phyloP scores from a whole-genome alignment of 2,888 invertebrate genomes.

The Pristionchus entomophagus region DNA sequence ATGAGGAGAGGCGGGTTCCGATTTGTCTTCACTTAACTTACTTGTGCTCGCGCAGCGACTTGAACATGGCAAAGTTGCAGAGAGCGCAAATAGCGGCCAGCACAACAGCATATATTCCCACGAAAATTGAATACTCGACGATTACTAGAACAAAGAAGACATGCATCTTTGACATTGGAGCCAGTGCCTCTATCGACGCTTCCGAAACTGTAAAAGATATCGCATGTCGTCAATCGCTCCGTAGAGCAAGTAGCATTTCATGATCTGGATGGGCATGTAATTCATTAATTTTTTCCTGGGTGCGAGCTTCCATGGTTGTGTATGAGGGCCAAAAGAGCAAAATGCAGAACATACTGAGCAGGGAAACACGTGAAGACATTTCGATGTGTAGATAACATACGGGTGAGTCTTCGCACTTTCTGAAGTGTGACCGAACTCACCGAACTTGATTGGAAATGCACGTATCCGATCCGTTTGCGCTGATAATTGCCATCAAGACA shows the following conservation, averaged over 20 bases:
- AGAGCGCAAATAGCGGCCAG: not conserved
- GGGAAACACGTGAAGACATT: too few species aligned
- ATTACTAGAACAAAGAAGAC: constrained; percentile 9
- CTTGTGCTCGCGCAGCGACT: not conserved
- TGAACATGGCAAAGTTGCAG: not conserved
- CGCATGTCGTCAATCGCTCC: not conserved
- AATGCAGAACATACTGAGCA: too few species aligned
- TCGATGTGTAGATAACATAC: too few species aligned
- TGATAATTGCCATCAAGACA: not conserved
- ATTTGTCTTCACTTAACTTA: not conserved
- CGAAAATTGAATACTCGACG: not conserved
- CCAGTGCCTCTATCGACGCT: not conserved
- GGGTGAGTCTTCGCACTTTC: too few species aligned
- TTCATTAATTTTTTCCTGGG: too few species aligned
- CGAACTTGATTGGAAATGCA: not conserved
- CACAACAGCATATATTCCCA: not conserved
- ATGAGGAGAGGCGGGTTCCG: not conserved
- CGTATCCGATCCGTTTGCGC: not conserved
- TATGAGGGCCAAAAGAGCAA: too few species aligned
- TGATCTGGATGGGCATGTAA: not conserved
- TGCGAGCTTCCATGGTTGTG: too few species aligned
- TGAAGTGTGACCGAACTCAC: not conserved
- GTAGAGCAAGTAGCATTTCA: not conserved
- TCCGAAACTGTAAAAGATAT: not conserved
- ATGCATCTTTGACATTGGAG: not conserved